These are phyloP conservation scores for Mus minutoides DNA, from an alignment of 2,797 vertebrate genomes.

Conservation along the genomic window DNA sequence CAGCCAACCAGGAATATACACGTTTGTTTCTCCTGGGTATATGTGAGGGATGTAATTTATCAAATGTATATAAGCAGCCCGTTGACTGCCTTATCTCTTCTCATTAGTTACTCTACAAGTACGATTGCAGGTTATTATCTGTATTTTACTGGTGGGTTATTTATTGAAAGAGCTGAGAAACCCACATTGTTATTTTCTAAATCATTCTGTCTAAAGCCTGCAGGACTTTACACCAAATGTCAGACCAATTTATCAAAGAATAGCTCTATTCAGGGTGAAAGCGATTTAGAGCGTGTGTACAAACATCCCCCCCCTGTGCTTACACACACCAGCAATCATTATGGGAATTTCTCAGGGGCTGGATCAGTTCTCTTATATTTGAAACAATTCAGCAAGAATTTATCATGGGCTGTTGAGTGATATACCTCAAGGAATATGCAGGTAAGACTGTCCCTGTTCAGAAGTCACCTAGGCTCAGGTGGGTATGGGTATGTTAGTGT, in stretches of 20 bases:
- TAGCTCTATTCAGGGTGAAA: slow-evolving; percentile 62
- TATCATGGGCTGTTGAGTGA: background rate
- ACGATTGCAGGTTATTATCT: slow-evolving; percentile 81
- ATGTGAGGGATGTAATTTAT: slow-evolving; percentile 76
- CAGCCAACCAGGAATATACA: slow-evolving; percentile 61
- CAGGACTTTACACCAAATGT: slow-evolving; percentile 80
- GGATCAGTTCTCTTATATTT: background rate
- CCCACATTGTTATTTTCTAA: slow-evolving; percentile 79
- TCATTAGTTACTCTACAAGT: slow-evolving; percentile 82
- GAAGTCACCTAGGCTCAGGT: background rate
- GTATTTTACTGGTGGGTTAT: slow-evolving; percentile 79
- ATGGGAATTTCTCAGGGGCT: background rate
- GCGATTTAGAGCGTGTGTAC: slow-evolving; percentile 65
- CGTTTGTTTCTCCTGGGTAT: slow-evolving; percentile 68
- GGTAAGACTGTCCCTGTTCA: background rate
- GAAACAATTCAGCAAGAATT: background rate
- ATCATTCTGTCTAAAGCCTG: slow-evolving; percentile 78
- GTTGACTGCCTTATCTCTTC: slow-evolving; percentile 79
- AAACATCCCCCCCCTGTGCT: slow-evolving; percentile 56
- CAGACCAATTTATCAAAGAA: slow-evolving; percentile 81
- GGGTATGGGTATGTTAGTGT: too few species aligned
- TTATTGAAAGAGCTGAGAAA: slow-evolving; percentile 78
- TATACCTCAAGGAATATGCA: background rate
- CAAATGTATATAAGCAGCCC: slow-evolving; percentile 78
- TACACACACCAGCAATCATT: background rate